Evolutionary conservation across 2,888 invertebrate genomes (phyloP).

Genomic region (Pandemis heparana): DNA sequence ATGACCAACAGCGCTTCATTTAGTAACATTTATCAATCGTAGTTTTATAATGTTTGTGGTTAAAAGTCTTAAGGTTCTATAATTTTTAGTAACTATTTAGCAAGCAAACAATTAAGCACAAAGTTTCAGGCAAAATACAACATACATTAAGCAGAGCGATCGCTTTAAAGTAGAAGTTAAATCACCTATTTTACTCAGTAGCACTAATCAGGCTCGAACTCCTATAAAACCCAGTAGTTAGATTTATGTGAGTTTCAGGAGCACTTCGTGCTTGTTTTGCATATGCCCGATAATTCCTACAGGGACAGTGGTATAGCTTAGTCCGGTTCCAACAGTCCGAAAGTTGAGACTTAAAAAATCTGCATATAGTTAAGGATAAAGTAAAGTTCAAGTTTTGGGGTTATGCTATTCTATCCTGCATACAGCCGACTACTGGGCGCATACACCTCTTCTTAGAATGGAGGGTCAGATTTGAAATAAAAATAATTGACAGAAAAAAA

Average conservation of each 20-base stretch:
- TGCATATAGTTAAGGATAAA: not conserved
- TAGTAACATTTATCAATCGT: too few relatives aligned
- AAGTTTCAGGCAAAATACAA: slow-evolving; percentile 8
- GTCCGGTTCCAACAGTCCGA: slow-evolving; percentile 3
- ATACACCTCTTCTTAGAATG: too few relatives aligned
- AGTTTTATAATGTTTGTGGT: too few relatives aligned
- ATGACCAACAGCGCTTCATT: too few relatives aligned
- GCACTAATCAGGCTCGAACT: slow-evolving; percentile 35
- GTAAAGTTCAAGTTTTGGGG: too few relatives aligned
- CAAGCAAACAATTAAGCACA: not conserved
- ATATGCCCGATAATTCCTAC: slow-evolving; percentile 30
- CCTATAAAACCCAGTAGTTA: slow-evolving; percentile 35
- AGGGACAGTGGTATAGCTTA: slow-evolving; percentile 27
- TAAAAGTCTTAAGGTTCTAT: too few relatives aligned
- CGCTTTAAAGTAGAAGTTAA: slow-evolving; percentile 23
- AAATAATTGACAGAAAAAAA: too few relatives aligned
- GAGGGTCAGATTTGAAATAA: too few relatives aligned
- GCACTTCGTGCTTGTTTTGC: slow-evolving; percentile 35
- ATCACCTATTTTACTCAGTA: slow-evolving; percentile 29
- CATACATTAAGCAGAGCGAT: slow-evolving; percentile 7
- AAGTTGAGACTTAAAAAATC: not conserved
- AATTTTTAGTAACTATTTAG: too few relatives aligned
- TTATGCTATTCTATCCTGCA: too few relatives aligned
- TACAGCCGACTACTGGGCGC: too few relatives aligned
- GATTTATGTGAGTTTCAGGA: slow-evolving; percentile 37